Base-by-base conservation (phyloP, 37 sponge, comb jelly and placozoan genomes). In the Cliona cf. orientalis region DNA sequence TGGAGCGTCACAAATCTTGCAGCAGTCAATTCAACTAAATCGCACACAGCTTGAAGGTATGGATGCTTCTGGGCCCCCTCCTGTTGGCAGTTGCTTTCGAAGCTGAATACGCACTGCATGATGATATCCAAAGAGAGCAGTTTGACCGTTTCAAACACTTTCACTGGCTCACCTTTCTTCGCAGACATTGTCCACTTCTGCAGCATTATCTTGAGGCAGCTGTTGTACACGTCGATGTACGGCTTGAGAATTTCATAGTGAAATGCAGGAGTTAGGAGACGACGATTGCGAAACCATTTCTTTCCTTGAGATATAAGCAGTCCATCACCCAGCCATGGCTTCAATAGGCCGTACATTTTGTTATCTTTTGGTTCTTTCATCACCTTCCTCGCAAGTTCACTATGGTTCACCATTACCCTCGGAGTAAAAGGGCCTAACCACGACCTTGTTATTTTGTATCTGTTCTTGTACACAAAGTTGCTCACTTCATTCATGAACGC, bases 191-290 rank as follows among this genome's bases (percentile, higher is more conserved):
- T 14, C 92, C 88, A 91, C 58, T 81, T 83, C 5, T 56, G 75
- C 0, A 93, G 40, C 28, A 93, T 45, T n/a, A 49, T 74, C 17
- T 86, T 57, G 0, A 72, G 40, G 40, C 84, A 87, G 25, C 46
- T 66, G 53, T 94, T 87, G 61, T 81, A 93, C 14, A 96, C 86
- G 17, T 56, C 49, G 0, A 93, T 73, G 73, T 96, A 96, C 4
- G 79, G 82, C 58, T 84, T 93, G 1, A 96, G 72, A n/a, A 96
- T 71, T 1, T 77, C 91, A 68, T 55, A 90, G 64, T 93, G 97
- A 36, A 96, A 96, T 31, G 89, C 97, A 21, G 93, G 89, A 83
- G 93, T 96, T 9, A 95, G 74, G 3, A 96, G 77, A 6, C 89
- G 72, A 21, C 97, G 60, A 46, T 78, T 94, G 23, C 86, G 56